Conservation (phyloP, 2,113 vertebrate species). For the Falcunculus frontatus region DNA sequence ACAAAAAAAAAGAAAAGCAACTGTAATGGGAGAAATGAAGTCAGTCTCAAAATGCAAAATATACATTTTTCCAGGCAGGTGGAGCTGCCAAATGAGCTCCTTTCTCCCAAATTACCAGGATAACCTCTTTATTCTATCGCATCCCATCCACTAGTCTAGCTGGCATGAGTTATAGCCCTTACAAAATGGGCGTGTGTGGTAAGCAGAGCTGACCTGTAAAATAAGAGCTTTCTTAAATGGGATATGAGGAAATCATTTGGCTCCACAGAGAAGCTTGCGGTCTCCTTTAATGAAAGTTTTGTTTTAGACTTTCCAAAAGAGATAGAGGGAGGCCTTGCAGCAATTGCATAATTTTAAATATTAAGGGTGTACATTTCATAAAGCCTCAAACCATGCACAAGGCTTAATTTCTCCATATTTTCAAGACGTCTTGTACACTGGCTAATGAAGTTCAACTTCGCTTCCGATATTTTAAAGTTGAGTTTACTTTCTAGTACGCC, state of each 20-base stretch:
- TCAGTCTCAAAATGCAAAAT: not conserved
- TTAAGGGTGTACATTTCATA: slow-evolving; percentile 42
- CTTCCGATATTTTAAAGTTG: slow-evolving; percentile 5
- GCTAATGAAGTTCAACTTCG: not conserved
- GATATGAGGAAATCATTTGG: not conserved
- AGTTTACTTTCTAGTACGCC: not conserved
- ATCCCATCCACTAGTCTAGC: not conserved
- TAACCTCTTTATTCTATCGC: not conserved
- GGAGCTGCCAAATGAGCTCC: not conserved
- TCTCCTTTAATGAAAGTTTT: slow-evolving; percentile 38
- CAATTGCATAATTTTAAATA: slow-evolving; percentile 60
- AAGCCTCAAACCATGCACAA: slow-evolving; percentile 29
- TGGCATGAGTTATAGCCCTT: not conserved
- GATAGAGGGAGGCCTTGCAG: slow-evolving; percentile 39
- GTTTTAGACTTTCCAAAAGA: slow-evolving; percentile 15
- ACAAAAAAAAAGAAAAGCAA: not conserved
- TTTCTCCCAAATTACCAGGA: not conserved
- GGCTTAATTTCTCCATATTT: slow-evolving; percentile 37
- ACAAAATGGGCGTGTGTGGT: not conserved
- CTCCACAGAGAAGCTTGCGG: not conserved
- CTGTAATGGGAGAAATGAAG: not conserved
- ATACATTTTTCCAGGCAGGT: not conserved
- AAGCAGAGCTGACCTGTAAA: not conserved
- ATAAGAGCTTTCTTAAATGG: not conserved
- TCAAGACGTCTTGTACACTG: not conserved